These are phyloP conservation scores for Calliscelio sp. DNA, from an alignment of 2,888 invertebrate genomes.

Conservation along the genomic window DNA sequence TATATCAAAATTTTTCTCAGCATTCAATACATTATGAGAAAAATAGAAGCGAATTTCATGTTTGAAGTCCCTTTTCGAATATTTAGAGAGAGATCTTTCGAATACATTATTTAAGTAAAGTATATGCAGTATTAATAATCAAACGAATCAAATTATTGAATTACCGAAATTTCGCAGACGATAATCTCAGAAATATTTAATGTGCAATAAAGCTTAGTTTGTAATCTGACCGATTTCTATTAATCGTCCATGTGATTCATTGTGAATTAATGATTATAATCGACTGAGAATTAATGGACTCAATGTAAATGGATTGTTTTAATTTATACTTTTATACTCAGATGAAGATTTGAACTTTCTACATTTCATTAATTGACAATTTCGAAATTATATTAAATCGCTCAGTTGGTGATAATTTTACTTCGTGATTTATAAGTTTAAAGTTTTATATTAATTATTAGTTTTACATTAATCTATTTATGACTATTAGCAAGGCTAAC, in stretches of 20 bases:
- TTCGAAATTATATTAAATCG: too few species aligned
- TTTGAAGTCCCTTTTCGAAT: too few species aligned
- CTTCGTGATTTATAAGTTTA: too few species aligned
- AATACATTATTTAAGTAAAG: slow-evolving; percentile 8
- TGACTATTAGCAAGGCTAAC: too few species aligned
- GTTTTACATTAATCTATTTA: background rate
- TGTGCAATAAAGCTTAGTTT: slow-evolving; percentile 18
- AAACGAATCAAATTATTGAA: too few species aligned
- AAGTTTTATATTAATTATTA: background rate
- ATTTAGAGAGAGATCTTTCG: too few species aligned
- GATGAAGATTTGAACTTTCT: too few species aligned
- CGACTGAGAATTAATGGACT: background rate
- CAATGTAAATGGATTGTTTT: background rate
- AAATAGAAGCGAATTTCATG: too few species aligned
- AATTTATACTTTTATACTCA: background rate
- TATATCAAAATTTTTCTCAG: too few species aligned
- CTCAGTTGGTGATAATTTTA: too few species aligned
- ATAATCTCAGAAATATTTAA: slow-evolving; percentile 1
- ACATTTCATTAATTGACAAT: too few species aligned
- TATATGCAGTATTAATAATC: slow-evolving; percentile 27
- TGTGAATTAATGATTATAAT: background rate
- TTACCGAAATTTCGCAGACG: background rate
- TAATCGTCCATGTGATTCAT: background rate
- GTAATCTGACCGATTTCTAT: background rate
- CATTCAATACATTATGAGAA: too few species aligned